Evolutionary conservation across 2,888 invertebrate genomes (phyloP), one percentile per base, ranked within the genome.

Genomic region (Blera fallax): DNA sequence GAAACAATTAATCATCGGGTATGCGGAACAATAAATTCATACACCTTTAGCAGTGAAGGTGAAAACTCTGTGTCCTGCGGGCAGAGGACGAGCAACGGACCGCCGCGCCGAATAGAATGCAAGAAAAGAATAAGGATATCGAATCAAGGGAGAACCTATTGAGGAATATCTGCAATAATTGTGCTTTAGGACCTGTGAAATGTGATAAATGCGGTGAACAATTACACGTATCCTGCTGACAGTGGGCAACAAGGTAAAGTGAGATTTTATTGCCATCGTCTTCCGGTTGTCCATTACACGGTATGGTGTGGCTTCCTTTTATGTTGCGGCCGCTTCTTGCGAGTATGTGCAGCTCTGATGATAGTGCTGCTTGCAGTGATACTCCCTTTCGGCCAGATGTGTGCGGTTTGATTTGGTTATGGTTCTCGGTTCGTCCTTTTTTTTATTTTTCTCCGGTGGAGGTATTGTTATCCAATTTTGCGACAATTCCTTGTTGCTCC

Each of bases 1-100:
- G 85, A 85, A 85, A 72, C 80, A 85, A 85, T 85, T 85, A 85
- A 85, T 85, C 85, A 81, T 77, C 62, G 54, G 65, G 65, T 72
- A 76, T 85, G 81, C 81, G 65, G 81, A 85, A 85, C 81, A 84
- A 84, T 84, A 79, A 79, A 74, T 79, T 84, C 64, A 70, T 74
- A 80, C 79, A 84, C 79, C 74, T 62, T 62, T 7, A 16, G 52
- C 48, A 73, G 43, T 16, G 6, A 21, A 79, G 79, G 69, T 56
- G 50, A 62, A 65, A 45, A 45, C 40, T 24, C 8, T 4, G 24
- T 29, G 45, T 62, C 48, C 34, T 65, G 10, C 18, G 24, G 24
- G 11, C 11, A n/a, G 48, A 37, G 29, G 21, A 37, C 40, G 10
- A 14, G 6, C 18, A 29, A 43, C 48, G 3, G 27, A 43, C 43